Percentiles rank a stretch among this genome's conserved stretches.
phyloP scores from a whole-genome alignment of 2,113 vertebrate genomes.

The Strigops habroptila region DNA sequence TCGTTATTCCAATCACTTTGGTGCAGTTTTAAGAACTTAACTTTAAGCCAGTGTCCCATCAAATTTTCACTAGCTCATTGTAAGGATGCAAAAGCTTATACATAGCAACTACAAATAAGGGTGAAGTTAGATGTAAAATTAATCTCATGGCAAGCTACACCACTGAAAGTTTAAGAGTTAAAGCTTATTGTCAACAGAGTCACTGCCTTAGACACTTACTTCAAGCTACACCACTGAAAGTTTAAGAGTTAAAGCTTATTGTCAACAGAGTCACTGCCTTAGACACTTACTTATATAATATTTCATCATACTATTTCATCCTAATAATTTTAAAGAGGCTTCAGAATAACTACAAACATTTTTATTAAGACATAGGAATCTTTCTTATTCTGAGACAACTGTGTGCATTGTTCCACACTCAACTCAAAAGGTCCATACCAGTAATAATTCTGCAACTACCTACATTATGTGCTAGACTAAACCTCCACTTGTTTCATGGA shows the following conservation, averaged over 20 bases:
- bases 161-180: background rate
- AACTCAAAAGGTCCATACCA: background rate
- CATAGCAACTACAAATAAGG: background rate
- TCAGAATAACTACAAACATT: background rate
- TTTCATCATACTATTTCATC: background rate
- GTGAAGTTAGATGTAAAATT: background rate
- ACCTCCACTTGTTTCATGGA: background rate
- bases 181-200: background rate
- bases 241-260: background rate
- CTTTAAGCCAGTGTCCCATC: background rate
- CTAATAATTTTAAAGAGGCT: background rate
- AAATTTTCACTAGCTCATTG: background rate
- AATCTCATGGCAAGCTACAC: background rate
- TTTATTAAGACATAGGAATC: background rate
- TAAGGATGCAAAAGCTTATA: background rate
- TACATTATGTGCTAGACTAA: background rate
- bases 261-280: background rate
- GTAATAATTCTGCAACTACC: background rate
- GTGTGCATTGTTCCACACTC: background rate
- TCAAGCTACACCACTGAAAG: background rate
- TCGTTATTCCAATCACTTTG: background rate
- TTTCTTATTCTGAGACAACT: background rate
- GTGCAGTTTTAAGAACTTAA: background rate
- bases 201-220: too few species aligned
- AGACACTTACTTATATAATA: background rate